Percentiles rank a stretch among this genome's conserved stretches.
Evolutionary conservation across 2,113 vertebrate genomes (phyloP).

Genomic region (Hippocampus zosterae): DNA sequence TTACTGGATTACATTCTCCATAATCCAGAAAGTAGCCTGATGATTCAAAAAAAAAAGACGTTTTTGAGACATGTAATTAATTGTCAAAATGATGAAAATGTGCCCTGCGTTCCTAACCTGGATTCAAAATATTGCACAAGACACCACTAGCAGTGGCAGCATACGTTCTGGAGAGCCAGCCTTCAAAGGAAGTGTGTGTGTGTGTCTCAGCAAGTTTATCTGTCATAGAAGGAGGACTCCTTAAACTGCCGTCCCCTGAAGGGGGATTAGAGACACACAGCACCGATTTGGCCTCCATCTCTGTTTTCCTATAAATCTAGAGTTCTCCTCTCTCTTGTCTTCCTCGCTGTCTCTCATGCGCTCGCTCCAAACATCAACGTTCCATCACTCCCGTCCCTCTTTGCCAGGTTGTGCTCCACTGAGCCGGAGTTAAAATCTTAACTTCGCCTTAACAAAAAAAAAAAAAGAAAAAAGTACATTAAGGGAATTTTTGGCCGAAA

Average conservation of each 20-base stretch:
- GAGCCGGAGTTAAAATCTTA: constrained; percentile 29
- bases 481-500: no score
- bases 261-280: constrained; percentile 60
- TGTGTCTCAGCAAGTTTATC: constrained; percentile 51
- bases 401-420: constrained; percentile 50
- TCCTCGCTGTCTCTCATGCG: constrained; percentile 1
- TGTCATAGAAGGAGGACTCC: constrained; percentile 54
- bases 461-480: no score
- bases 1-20: no score
- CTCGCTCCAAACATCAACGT: constrained; percentile 17
- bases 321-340: constrained; percentile 7
- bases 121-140: no score
- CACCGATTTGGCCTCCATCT: constrained; percentile 34
- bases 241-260: constrained; percentile 42
- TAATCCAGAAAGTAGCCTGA: no score
- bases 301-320: constrained; percentile 1
- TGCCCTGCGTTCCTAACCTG: no score
- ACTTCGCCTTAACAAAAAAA: no score
- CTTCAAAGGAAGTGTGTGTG: constrained; percentile 21
- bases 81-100: no score
- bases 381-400: constrained; percentile 16
- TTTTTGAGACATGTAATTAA: no score
- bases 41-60: no score
- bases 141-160: no score
- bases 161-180: no score